A percentile compares a stretch with the other conserved stretches of the same genome.
Evolutionary conservation across 2,888 invertebrate species (phyloP).

Genomic region (Capitulum mitella): DNA sequence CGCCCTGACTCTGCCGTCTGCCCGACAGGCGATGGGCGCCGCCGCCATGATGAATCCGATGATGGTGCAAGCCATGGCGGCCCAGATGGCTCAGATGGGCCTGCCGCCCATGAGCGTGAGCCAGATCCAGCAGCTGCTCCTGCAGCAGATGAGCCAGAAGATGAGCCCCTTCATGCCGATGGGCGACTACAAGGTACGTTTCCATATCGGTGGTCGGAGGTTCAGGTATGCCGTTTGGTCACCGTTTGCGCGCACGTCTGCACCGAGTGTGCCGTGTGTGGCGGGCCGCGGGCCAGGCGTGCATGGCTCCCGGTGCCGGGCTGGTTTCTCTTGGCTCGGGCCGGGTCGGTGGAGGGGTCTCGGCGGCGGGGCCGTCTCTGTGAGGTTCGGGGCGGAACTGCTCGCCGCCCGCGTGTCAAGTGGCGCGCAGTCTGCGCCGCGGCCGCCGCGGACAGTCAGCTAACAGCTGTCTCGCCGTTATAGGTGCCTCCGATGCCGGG

Average conservation of each 20-base stretch:
- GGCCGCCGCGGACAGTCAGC: background rate
- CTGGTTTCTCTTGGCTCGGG: too few species aligned
- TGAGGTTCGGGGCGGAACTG: too few species aligned
- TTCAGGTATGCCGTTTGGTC: too few species aligned
- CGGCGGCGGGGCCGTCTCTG: too few species aligned
- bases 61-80: slow-evolving; percentile 38
- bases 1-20: too few species aligned
- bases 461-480: background rate
- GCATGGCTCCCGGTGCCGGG: too few species aligned
- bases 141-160: slow-evolving; percentile 15
- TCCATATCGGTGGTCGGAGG: too few species aligned
- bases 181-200: slow-evolving; percentile 11
- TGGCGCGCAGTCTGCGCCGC: background rate
- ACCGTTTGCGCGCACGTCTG: too few species aligned
- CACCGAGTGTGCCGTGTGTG: too few species aligned
- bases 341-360: too few species aligned
- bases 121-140: slow-evolving; percentile 21
- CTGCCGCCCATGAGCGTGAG: slow-evolving; percentile 12
- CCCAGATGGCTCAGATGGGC: slow-evolving; percentile 21
- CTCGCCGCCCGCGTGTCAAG: too few species aligned
- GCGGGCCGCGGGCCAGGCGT: too few species aligned
- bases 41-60: slow-evolving; percentile 42
- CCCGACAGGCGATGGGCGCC: slow-evolving; percentile 32
- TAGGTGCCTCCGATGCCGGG: background rate
- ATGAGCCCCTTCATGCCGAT: background rate